Conservation (phyloP, 2,797 vertebrate genomes). For the Geotrypetes seraphini region DNA sequence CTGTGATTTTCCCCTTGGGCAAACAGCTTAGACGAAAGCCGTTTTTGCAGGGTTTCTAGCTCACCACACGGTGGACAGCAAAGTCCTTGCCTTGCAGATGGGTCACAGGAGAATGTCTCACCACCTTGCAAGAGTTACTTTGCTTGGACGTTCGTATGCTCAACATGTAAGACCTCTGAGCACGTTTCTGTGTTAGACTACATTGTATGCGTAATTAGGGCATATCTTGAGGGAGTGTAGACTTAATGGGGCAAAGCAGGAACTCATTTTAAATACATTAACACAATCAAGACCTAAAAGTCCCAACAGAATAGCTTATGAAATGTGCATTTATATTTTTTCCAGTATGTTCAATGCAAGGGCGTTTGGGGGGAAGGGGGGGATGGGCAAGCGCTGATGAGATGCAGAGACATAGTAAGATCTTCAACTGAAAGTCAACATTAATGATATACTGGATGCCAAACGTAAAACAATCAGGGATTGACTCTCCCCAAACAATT, state of each 20-base stretch:
- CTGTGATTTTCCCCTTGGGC: slow-evolving; percentile 57
- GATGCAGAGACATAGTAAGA: slow-evolving; percentile 2
- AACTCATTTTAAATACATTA: slow-evolving; percentile 50
- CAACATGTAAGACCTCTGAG: slow-evolving; percentile 20
- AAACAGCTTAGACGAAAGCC: slow-evolving; percentile 55
- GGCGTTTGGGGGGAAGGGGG: slow-evolving; percentile 5
- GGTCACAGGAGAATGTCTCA: slow-evolving; percentile 29
- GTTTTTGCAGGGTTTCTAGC: slow-evolving; percentile 57
- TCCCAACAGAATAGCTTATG: slow-evolving; percentile 13
- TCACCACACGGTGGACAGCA: slow-evolving; percentile 51
- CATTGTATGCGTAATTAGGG: slow-evolving; percentile 34
- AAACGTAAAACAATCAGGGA: slow-evolving; percentile 10
- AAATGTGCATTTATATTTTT: slow-evolving; percentile 18
- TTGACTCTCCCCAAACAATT: slow-evolving; percentile 14
- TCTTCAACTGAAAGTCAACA: slow-evolving; percentile 16
- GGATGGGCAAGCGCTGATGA: slow-evolving; percentile 13
- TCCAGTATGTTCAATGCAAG: slow-evolving; percentile 18
- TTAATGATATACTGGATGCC: slow-evolving; percentile 7
- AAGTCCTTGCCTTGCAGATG: slow-evolving; percentile 41
- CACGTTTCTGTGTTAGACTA: slow-evolving; percentile 17
- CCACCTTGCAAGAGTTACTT: slow-evolving; percentile 14
- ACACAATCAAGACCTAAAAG: slow-evolving; percentile 18
- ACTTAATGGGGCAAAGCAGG: slow-evolving; percentile 46
- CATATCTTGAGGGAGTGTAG: slow-evolving; percentile 32
- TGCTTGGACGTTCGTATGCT: neutral